Conservation (phyloP, 1,140 invertebrate species). For the Stratiolaelaps scimitus region DNA sequence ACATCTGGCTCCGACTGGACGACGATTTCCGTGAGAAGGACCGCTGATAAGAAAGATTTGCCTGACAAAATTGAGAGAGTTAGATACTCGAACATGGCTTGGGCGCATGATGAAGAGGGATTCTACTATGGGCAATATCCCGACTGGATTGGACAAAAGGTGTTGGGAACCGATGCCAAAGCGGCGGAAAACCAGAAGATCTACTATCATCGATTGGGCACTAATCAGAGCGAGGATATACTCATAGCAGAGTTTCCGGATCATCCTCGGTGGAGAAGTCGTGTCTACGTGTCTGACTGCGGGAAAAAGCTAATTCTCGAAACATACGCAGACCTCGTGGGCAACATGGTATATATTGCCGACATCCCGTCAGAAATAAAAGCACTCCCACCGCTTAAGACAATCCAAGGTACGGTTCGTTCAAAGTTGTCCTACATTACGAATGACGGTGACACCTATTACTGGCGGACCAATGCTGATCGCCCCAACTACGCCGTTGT, state of each 20-base stretch:
- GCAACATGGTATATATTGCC: constrained; percentile 61
- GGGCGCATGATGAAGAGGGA: constrained; percentile 47
- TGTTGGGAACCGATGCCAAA: constrained; percentile 72
- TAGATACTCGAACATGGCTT: constrained; percentile 77
- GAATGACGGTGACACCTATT: constrained; percentile 65
- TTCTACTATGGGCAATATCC: constrained; percentile 55
- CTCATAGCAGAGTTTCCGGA: constrained; percentile 79
- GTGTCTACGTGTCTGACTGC: constrained; percentile 55
- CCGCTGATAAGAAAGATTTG: constrained; percentile 57
- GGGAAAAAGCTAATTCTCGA: constrained; percentile 71
- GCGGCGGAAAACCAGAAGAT: constrained; percentile 79
- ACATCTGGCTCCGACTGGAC: constrained; percentile 90
- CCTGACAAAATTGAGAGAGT: constrained; percentile 71
- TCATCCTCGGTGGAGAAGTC: constrained; percentile 75
- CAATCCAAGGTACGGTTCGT: neutral
- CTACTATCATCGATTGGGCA: constrained; percentile 78
- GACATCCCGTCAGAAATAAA: neutral
- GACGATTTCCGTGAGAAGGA: constrained; percentile 52
- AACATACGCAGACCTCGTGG: constrained; percentile 64
- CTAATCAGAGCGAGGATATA: constrained; percentile 71
- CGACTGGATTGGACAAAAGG: constrained; percentile 54
- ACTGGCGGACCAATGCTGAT: constrained; percentile 63
- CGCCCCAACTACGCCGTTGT: constrained; percentile 45
- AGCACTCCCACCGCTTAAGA: neutral
- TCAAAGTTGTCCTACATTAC: constrained; percentile 49